These are phyloP conservation scores for Nymphalis polychloros DNA, from an alignment of 2,888 invertebrate genomes.

Conservation along the genomic window DNA sequence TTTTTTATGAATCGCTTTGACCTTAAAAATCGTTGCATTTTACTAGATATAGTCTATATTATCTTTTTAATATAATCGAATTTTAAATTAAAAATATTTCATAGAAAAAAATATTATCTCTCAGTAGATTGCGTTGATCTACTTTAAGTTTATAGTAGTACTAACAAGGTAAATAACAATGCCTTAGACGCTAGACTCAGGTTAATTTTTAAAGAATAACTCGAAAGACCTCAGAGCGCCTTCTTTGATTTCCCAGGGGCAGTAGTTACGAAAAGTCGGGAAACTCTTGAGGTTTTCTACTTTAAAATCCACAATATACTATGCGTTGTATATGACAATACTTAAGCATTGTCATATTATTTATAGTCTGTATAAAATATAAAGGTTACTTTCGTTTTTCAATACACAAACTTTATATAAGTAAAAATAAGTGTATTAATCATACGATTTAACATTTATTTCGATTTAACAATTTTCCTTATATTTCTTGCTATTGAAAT, in stretches of 20 bases:
- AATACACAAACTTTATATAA: no score
- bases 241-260: slow-evolving; percentile 59
- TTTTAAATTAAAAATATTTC: neutral
- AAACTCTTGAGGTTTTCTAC: slow-evolving; percentile 37
- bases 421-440: no score
- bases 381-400: neutral
- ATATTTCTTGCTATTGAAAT: no score
- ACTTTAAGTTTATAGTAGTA: slow-evolving; percentile 19
- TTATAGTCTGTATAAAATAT: neutral
- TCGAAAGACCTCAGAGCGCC: slow-evolving; percentile 37
- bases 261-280: slow-evolving; percentile 41
- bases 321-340: slow-evolving; percentile 7
- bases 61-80: no score
- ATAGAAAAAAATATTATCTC: neutral
- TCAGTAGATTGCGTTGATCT: slow-evolving; percentile 1
- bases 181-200: slow-evolving; percentile 20
- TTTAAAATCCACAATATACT: slow-evolving; percentile 6
- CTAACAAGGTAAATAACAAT: slow-evolving; percentile 26
- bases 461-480: no score
- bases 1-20: no score
- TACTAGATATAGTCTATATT: no score
- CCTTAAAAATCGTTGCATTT: no score
- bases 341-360: neutral
- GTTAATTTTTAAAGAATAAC: slow-evolving; percentile 55
- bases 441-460: no score